Conservation (phyloP, 1,140 invertebrate species). For the Pseudachorutes palmiensis region DNA sequence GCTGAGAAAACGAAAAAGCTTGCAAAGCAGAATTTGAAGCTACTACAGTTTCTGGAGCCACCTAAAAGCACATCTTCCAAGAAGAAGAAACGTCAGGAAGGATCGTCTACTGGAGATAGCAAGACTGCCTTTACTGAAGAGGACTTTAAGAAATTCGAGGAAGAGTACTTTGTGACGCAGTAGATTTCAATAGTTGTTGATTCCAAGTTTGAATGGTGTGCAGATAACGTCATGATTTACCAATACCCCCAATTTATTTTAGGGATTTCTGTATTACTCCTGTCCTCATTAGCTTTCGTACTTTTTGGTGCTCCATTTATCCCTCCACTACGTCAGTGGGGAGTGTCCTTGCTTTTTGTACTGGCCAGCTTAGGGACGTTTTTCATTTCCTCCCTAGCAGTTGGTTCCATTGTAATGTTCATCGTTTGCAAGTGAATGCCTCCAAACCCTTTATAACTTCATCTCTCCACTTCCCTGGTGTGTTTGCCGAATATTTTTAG, state of each 20-base stretch:
- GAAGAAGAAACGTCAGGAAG: slow-evolving; percentile 3
- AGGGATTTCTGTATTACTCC: slow-evolving; percentile 12
- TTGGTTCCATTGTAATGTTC: not conserved
- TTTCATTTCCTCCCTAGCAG: slow-evolving; percentile 26
- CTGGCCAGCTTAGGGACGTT: slow-evolving; percentile 28
- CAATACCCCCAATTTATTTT: slow-evolving; percentile 18
- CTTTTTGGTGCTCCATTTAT: slow-evolving; percentile 36
- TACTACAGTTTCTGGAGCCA: slow-evolving; percentile 14
- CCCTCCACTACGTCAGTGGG: slow-evolving; percentile 25
- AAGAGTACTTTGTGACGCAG: slow-evolving; percentile 33
- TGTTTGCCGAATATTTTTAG: too few relatives aligned
- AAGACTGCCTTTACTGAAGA: slow-evolving; percentile 33
- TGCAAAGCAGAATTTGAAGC: slow-evolving; percentile 27
- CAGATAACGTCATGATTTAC: not conserved
- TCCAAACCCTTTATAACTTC: not conserved
- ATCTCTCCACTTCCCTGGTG: too few relatives aligned
- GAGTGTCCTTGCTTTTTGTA: slow-evolving; percentile 20
- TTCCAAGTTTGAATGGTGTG: not conserved
- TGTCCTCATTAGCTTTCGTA: slow-evolving; percentile 16
- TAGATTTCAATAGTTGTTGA: not conserved
- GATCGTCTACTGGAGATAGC: not conserved
- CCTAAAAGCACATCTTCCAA: not conserved
- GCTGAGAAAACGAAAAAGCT: slow-evolving; percentile 13
- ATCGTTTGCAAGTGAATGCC: not conserved
- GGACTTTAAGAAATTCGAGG: slow-evolving; percentile 35